Evolutionary conservation across 2,797 vertebrate genomes (phyloP).

Genomic region (Neomorphus geoffroyi): DNA sequence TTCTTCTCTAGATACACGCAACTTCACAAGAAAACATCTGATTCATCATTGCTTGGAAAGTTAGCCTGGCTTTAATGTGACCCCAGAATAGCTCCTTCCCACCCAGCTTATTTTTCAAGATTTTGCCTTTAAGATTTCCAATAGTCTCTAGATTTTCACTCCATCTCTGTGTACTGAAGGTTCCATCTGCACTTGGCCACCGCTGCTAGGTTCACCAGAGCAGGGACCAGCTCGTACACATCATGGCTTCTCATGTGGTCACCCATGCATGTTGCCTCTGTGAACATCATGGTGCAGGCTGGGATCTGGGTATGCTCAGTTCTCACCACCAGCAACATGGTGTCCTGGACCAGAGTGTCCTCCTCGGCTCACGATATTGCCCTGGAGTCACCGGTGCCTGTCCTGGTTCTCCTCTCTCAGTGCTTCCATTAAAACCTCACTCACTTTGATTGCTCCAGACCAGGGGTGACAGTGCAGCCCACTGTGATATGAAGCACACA

Average conservation of each 20-base stretch:
- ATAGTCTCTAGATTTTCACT: background rate
- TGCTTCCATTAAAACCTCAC: background rate
- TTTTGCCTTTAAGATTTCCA: background rate
- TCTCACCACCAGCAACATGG: background rate
- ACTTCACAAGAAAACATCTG: background rate
- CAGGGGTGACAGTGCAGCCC: background rate
- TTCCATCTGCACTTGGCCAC: background rate
- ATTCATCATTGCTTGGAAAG: background rate
- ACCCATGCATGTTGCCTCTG: fast-evolving
- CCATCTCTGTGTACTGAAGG: background rate
- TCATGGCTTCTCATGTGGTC: background rate
- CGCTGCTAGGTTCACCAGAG: background rate
- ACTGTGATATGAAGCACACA: background rate
- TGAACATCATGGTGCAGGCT: background rate
- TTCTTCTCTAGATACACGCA: background rate
- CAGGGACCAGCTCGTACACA: background rate
- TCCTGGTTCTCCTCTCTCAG: background rate
- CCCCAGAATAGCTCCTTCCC: background rate
- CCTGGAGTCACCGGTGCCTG: background rate
- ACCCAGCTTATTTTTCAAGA: background rate
- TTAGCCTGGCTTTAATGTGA: background rate
- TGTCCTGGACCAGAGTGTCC: background rate
- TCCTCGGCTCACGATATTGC: background rate
- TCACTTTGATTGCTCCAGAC: background rate
- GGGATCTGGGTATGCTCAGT: background rate